These are phyloP conservation scores for Argynnis bischoffii DNA, from an alignment of 2,888 invertebrate species.

Conservation along the genomic window DNA sequence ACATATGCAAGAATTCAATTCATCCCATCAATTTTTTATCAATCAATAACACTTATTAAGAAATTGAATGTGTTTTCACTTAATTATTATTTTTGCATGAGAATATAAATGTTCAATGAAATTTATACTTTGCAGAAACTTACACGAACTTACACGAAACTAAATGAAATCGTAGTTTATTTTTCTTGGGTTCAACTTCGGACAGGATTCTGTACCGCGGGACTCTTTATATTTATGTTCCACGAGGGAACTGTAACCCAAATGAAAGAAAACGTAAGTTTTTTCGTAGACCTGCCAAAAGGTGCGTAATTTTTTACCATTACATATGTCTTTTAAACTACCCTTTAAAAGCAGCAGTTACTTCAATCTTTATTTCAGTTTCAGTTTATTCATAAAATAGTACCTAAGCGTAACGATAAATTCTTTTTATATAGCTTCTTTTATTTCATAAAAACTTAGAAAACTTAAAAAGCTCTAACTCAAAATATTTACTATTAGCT, in stretches of 20 bases:
- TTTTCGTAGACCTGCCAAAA: slow-evolving; percentile 33
- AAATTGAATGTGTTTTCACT: neutral
- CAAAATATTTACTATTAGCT: no score
- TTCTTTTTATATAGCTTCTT: no score
- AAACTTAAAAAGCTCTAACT: no score
- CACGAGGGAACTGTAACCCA: slow-evolving; percentile 37
- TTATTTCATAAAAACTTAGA: no score
- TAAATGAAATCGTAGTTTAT: slow-evolving; percentile 38
- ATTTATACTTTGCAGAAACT: slow-evolving; percentile 6
- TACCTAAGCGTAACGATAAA: no score
- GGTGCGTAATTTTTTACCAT: slow-evolving; percentile 37
- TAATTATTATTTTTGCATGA: neutral
- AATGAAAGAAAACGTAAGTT: slow-evolving; percentile 38
- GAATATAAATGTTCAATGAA: neutral
- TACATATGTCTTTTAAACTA: slow-evolving; percentile 22
- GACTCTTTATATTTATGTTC: slow-evolving; percentile 40
- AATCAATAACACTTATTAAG: no score
- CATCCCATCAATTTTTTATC: no score
- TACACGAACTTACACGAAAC: slow-evolving; percentile 27
- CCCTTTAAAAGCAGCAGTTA: slow-evolving; percentile 8
- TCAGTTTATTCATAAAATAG: neutral
- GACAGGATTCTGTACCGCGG: slow-evolving; percentile 31
- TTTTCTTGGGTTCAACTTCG: slow-evolving; percentile 35
- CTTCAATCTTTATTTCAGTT: slow-evolving; percentile 7
- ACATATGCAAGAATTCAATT: no score